phyloP scores from a whole-genome alignment of 2,797 vertebrate species.

The Eleutherodactylus coqui region DNA sequence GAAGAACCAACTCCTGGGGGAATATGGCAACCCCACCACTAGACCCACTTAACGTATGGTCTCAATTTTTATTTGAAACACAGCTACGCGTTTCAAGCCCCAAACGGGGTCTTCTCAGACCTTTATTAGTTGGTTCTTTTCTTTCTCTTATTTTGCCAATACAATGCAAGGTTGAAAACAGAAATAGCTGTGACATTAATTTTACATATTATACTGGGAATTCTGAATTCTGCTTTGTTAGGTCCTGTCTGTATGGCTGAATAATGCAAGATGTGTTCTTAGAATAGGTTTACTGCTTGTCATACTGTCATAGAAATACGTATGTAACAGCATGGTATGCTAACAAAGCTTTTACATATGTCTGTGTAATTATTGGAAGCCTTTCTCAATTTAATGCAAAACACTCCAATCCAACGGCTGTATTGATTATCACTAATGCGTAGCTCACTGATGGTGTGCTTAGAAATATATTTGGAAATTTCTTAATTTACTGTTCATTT shows the following conservation, averaged over 20 bases:
- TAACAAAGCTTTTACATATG: background rate
- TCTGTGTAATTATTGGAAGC: background rate
- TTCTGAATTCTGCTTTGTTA: background rate
- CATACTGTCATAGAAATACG: background rate
- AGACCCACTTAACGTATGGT: too few relatives aligned
- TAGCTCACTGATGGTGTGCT: background rate
- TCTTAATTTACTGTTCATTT: background rate
- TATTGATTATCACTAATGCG: background rate
- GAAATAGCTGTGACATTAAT: background rate
- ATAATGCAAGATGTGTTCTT: constrained; percentile 7
- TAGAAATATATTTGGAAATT: background rate
- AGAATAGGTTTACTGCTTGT: constrained; percentile 13
- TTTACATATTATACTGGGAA: constrained; percentile 7
- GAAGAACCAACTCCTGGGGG: too few relatives aligned
- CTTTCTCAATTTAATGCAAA: background rate
- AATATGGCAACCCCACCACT: too few relatives aligned
- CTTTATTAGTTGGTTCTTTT: too few relatives aligned
- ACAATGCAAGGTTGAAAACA: background rate
- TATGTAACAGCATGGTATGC: background rate
- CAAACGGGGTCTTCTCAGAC: too few relatives aligned
- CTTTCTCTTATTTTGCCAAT: background rate
- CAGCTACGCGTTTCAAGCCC: too few relatives aligned
- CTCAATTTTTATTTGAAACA: too few relatives aligned
- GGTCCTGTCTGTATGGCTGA: background rate
- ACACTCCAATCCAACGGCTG: background rate